Percentiles rank a stretch among this genome's conserved stretches.
Evolutionary conservation across 2,113 vertebrate species (phyloP).

Genomic region (Myotis brandtii): DNA sequence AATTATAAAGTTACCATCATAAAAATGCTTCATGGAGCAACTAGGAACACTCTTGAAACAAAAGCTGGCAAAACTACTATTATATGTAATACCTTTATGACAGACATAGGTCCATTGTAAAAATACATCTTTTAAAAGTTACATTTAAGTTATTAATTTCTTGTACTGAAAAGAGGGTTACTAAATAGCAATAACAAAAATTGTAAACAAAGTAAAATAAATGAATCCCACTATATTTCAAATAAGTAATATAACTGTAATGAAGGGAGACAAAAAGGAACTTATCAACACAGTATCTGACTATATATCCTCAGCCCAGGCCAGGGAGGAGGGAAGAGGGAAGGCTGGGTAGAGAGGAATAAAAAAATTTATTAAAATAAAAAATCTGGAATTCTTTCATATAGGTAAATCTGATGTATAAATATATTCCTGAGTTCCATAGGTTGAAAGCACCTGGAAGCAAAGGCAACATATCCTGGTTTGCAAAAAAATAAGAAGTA

Average conservation of each 20-base stretch:
- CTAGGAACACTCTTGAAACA: neutral
- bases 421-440: neutral
- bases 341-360: neutral
- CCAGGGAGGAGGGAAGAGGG: neutral
- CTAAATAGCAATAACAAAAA: neutral
- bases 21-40: neutral
- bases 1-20: neutral
- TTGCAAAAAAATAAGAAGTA: neutral
- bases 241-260: neutral
- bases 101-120: neutral
- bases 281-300: neutral
- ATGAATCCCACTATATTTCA: neutral
- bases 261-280: neutral
- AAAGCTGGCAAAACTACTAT: neutral
- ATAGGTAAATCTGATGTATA: too few relatives aligned
- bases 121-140: neutral
- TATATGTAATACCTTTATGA: neutral
- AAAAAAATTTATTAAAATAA: neutral
- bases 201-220: neutral
- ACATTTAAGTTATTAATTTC: neutral
- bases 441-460: neutral
- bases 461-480: neutral
- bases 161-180: neutral
- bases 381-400: neutral
- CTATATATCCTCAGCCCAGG: neutral